Base-by-base conservation (phyloP, 2,113 vertebrate genomes). In the Paradoxurus hermaphroditus region DNA sequence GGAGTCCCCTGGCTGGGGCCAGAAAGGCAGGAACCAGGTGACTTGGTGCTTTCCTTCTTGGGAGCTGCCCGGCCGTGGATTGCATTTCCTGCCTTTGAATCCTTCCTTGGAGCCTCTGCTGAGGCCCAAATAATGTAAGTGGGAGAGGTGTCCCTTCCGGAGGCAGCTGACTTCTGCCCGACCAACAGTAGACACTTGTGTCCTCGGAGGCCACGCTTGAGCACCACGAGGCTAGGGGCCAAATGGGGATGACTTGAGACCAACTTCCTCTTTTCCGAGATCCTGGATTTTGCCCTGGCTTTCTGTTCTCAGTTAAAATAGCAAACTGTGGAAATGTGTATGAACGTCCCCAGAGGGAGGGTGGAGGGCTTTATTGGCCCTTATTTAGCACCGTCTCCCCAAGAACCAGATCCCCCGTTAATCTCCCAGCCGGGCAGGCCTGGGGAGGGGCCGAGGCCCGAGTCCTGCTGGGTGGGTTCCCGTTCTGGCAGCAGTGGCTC, bases 51-150 rank as follows among this genome's bases (percentile, higher is more conserved):
- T 16, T 41, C 5, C 0, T 34, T 41, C 53, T 39, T 3, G 6
- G 2, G 3, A 3, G 0, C 12, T 5, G 25, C 0, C 5, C 5
- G 0, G 3, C 11, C 6, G 1, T 8, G 51, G 59, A 11, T 0
- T 0, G 1, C 11, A 6, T 36, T 36, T 27, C 6, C 10, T 34
- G 27, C 6, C 63, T 25, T 3, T 9, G 18, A 15, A 13, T 4
- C 34, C 83, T 88, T 39, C 65, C 73, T 36, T 1, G 7, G 31
- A 25, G 31, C 14, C 16, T 49, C 63, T 51, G 31, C 31, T 14
- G 4, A 65, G 81, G 41, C 39, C 39, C n/a, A 23, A 34, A 49
- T 27, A 41, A 10, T 34, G 73, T 36, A 18, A 82, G 44, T 0
- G 5, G 16, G 23, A n/a, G 19, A 16, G 15, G 59, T 14, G 4